Base-by-base conservation (phyloP, 2,797 vertebrate genomes). In the Thunnus albacares region DNA sequence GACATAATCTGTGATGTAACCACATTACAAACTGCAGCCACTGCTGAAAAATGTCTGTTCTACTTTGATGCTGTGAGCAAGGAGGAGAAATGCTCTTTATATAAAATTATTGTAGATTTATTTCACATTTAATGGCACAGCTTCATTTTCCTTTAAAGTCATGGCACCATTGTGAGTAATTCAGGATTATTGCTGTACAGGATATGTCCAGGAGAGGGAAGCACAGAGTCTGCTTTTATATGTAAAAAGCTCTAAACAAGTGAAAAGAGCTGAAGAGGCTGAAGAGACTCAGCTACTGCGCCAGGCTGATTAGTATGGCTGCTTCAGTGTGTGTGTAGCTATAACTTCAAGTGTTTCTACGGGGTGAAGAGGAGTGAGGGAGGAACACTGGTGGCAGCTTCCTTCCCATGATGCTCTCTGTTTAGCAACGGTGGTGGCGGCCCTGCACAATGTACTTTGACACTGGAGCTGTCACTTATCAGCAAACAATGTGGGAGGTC, bases 341-440 rank as follows among this genome's bases (percentile, higher is more conserved):
- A 59, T 53, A 77, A 61, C 75, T 86, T 82, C 66, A 83, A 86
- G 82, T 87, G 87, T 88, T 92, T 84, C 83, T 86, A 70, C 66
- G 33, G 75, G 47, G 38, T 30, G 35, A 77, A 77, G 63, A 65
- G 56, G 45, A 69, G 26, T 2, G 30, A 67, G 66, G 20, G 35
- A 67, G 63, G 22, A 71, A 60, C 53, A 51, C 28, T 59, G 53
- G 67, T 72, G 61, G 77, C 15, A 45, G 11, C 68, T 83, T 82
- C 72, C 63, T 85, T 87, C 82, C 86, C 79, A 78, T 78, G 55
- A 88, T 90, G 78, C 86, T 79, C 75, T 81, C 73, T 83, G 76
- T 75, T 88, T 88, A 82, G 81, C 86, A 83, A 51, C 2, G 24
- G 71, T 33, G 38, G 43, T 20, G 18, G 6, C 47, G 8, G 18